A percentile compares a stretch with the other conserved stretches of the same genome.
phyloP scores from a whole-genome alignment of 1,140 invertebrate species.

The Drosophila albomicans region DNA sequence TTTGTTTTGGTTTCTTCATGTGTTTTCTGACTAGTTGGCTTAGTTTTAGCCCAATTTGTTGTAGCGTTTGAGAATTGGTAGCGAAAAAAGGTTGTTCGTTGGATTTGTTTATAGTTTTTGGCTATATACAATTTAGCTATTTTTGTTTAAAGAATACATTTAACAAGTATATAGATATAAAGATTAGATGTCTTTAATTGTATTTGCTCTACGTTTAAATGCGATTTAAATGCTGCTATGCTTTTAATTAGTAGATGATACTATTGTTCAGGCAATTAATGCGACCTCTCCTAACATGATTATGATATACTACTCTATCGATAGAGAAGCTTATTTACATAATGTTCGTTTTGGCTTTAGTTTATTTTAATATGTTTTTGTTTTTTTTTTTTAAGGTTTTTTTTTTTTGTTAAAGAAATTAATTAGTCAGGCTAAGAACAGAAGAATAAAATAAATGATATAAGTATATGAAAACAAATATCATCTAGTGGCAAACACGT shows the following conservation, averaged over 20 bases:
- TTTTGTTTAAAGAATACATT: conserved; percentile 56
- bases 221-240: conserved; percentile 68
- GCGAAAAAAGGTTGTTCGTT: conserved; percentile 80
- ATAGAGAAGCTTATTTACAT: conserved; percentile 78
- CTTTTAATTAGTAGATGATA: conserved; percentile 52
- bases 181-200: conserved; percentile 49
- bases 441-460: conserved; percentile 50
- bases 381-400: conserved; percentile 33
- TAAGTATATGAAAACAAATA: conserved; percentile 48
- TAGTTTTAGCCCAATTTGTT: conserved; percentile 34
- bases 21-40: conserved; percentile 50
- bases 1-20: conserved; percentile 47
- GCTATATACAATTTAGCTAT: conserved; percentile 70
- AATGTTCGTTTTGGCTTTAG: conserved; percentile 61
- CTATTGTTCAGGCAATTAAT: conserved; percentile 54
- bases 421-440: conserved; percentile 47
- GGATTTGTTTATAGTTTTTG: conserved; percentile 72
- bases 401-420: conserved; percentile 27
- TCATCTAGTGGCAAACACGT: conserved; percentile 69
- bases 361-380: conserved; percentile 25
- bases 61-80: conserved; percentile 56
- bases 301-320: conserved; percentile 63
- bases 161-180: conserved; percentile 38
- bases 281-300: conserved; percentile 46
- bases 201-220: conserved; percentile 46